A percentile compares a stretch with the other conserved stretches of the same genome.
These are phyloP conservation scores for Idaea biselata DNA, from an alignment of 2,888 invertebrate species.

Conservation along the genomic window DNA sequence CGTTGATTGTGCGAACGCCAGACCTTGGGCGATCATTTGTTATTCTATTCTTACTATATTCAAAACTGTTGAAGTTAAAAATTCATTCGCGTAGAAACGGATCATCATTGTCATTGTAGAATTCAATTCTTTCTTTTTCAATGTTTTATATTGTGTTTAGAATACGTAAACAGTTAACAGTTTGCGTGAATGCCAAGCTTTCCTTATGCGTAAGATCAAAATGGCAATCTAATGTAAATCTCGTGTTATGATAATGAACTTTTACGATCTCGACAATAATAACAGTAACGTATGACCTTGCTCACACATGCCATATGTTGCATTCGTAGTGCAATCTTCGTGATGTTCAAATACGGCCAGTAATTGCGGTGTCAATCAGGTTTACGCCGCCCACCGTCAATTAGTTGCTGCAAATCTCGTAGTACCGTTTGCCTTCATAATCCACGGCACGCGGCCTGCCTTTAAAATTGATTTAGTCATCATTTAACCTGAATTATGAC, in stretches of 20 bases:
- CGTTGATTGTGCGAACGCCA: constrained; percentile 66
- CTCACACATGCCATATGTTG: constrained; percentile 31
- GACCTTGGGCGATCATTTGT: constrained; percentile 52
- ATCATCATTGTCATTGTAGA: constrained; percentile 46
- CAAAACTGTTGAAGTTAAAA: constrained; percentile 56
- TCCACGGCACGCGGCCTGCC: constrained; percentile 25
- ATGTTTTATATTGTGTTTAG: background rate
- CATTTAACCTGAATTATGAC: constrained; percentile 21
- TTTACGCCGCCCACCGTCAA: constrained; percentile 47
- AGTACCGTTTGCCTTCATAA: constrained; percentile 18
- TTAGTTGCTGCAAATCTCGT: constrained; percentile 37
- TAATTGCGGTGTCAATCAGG: constrained; percentile 49
- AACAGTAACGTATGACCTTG: constrained; percentile 49
- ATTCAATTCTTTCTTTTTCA: constrained; percentile 16
- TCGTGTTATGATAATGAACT: constrained; percentile 42
- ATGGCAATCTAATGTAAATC: constrained; percentile 41
- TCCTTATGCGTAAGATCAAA: background rate
- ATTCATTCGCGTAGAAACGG: constrained; percentile 47
- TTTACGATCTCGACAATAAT: constrained; percentile 35
- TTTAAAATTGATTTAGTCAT: constrained; percentile 23
- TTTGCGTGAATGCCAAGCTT: background rate
- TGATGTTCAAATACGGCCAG: constrained; percentile 46
- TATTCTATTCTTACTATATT: constrained; percentile 60
- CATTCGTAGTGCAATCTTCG: constrained; percentile 40
- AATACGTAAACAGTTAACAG: background rate